These are phyloP conservation scores for Engraulis encrasicolus DNA, from an alignment of 2,113 vertebrate species.

Conservation along the genomic window DNA sequence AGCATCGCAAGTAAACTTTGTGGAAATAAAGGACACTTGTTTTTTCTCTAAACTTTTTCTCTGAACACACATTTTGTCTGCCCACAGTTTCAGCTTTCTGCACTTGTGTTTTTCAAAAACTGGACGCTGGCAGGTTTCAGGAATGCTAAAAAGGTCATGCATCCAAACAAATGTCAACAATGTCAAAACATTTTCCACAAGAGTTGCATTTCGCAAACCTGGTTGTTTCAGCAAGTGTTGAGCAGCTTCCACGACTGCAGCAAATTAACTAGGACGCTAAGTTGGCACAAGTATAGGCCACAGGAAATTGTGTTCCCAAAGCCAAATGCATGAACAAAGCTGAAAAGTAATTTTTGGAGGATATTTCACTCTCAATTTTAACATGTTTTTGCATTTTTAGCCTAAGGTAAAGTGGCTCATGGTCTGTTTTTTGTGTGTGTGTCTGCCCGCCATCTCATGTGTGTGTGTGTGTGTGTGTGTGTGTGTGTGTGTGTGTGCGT, in stretches of 20 bases:
- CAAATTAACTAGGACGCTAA: neutral
- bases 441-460: no score
- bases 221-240: neutral
- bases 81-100: neutral
- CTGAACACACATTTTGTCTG: neutral
- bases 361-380: no score
- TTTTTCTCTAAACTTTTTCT: neutral
- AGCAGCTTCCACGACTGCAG: neutral
- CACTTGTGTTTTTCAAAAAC: neutral
- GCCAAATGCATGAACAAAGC: neutral
- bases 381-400: no score
- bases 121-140: slow-evolving; percentile 3
- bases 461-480: no score
- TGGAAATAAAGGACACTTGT: neutral
- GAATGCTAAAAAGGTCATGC: slow-evolving; percentile 24
- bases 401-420: no score
- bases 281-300: neutral
- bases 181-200: slow-evolving; percentile 12
- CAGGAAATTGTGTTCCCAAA: neutral
- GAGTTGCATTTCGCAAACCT: slow-evolving; percentile 5
- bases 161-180: neutral
- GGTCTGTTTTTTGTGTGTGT: no score
- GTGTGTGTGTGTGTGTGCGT: no score
- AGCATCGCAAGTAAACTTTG: neutral
- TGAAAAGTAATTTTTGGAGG: neutral